These are phyloP conservation scores for Luehdorfia chinensis DNA, from an alignment of 1,140 invertebrate species.

Conservation along the genomic window DNA sequence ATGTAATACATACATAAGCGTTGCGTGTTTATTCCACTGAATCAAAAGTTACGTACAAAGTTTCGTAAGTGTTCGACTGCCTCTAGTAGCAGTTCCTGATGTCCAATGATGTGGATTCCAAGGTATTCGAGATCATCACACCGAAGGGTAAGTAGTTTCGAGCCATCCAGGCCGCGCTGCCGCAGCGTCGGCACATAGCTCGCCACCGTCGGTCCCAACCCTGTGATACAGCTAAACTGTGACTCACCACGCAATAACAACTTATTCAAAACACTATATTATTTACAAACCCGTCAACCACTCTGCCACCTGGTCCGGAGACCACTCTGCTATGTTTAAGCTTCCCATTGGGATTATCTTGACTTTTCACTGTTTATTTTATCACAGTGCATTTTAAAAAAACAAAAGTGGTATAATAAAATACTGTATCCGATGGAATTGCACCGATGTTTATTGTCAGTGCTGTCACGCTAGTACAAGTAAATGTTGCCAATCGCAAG, in stretches of 20 bases:
- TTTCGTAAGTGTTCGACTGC: slow-evolving; percentile 92
- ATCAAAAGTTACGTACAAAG: slow-evolving; percentile 82
- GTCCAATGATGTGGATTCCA: slow-evolving; percentile 90
- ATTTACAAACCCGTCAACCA: slow-evolving; percentile 88
- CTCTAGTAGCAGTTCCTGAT: slow-evolving; percentile 95
- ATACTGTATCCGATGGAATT: slow-evolving; percentile 3
- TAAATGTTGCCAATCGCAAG: neutral
- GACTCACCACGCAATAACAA: slow-evolving; percentile 41
- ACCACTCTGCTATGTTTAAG: slow-evolving; percentile 95
- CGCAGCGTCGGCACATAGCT: slow-evolving; percentile 90
- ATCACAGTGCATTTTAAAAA: slow-evolving; percentile 27
- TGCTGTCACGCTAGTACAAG: neutral
- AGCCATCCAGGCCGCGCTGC: slow-evolving; percentile 88
- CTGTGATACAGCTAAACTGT: slow-evolving; percentile 71
- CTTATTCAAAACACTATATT: slow-evolving; percentile 20
- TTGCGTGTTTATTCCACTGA: slow-evolving; percentile 10
- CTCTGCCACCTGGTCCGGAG: slow-evolving; percentile 94
- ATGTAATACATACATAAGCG: too few relatives aligned
- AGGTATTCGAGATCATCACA: slow-evolving; percentile 92
- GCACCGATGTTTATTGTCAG: slow-evolving; percentile 18
- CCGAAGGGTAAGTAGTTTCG: slow-evolving; percentile 88
- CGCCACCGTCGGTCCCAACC: slow-evolving; percentile 88
- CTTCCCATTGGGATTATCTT: slow-evolving; percentile 81
- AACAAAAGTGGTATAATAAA: slow-evolving; percentile 5
- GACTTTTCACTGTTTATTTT: slow-evolving; percentile 1